Evolutionary conservation across 2,797 vertebrate genomes (phyloP), one percentile per base, ranked within the genome.

Genomic region (Sylvilagus floridanus): DNA sequence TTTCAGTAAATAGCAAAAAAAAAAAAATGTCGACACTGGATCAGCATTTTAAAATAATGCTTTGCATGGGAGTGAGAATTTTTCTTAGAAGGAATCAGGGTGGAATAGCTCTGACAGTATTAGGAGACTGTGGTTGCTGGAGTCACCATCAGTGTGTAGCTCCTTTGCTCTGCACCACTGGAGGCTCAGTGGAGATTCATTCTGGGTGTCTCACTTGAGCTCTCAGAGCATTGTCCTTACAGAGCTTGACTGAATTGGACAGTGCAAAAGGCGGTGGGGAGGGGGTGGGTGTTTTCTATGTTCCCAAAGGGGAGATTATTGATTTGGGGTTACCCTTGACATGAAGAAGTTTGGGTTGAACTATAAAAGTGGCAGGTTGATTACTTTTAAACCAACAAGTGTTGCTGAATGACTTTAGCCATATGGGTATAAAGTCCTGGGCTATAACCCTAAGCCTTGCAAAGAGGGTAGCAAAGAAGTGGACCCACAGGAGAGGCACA

Each of bases 41-140:
- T 63, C 16, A 12, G 14, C 42, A 88, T 93, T 90, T 95, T 84
- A 62, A 91, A 86, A 75, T 90, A 86, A 79, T 19, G 24, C 17
- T n/a, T 79, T 5, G 32, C 95, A 77, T 77, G 72, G 57, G 60
- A 16, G 42, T 82, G 47, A 85, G 68, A 52, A 76, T 5, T 28
- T 77, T 77, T 19, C 88, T 68, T 63, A 78, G 57, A 81, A 76
- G 42, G 62, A 77, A 82, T 78, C 32, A 84, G n/a, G 26, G 42
- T 52, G 9, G 16, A 52, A 62, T 90, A 37, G 37, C 28, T 62
- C 1, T 79, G 60, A 75, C 54, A 42, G 35, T 19, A 52, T 4
- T 19, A 65, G 32, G 63, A 47, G 47, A 86, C 11, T 28, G 10
- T 32, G 66, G 28, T 42, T 8, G 21, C n/a, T 30, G 28, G 37